Conservation (phyloP, 1,140 invertebrate genomes). For the Lepidurus couesii region DNA sequence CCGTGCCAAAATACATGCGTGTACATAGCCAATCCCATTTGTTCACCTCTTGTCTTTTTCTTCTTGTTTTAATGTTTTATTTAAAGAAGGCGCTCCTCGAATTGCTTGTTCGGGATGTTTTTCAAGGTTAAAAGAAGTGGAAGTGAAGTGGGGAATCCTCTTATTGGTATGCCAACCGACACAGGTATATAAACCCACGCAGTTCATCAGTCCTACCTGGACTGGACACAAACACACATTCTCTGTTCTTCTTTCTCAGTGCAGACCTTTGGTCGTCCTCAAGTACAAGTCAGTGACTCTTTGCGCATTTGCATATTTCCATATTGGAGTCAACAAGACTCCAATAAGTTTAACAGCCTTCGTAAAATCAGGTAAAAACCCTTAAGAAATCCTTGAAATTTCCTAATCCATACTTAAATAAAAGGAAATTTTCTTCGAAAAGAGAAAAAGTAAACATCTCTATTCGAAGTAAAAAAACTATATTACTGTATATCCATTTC, state of each 20-base stretch:
- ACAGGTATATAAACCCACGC: background rate
- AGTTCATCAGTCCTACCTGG: background rate
- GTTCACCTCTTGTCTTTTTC: background rate
- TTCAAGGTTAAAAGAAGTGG: background rate
- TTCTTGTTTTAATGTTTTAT: background rate
- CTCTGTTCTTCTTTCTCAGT: background rate
- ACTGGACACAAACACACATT: background rate
- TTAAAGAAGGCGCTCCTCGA: no score
- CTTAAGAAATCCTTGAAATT: no score
- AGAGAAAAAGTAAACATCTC: no score
- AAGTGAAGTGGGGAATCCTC: background rate
- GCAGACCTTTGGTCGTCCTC: background rate
- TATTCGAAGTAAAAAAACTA: no score
- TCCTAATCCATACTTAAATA: no score
- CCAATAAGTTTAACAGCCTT: no score
- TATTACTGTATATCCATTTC: no score
- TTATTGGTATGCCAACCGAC: background rate
- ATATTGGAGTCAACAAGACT: background rate
- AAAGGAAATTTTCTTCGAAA: no score
- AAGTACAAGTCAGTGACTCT: slow-evolving; percentile 3
- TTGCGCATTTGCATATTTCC: background rate
- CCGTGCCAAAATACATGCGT: slow-evolving; percentile 14
- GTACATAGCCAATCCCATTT: slow-evolving; percentile 17
- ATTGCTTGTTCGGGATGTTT: background rate
- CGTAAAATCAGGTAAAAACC: no score